Base-by-base conservation (phyloP, 2,888 invertebrate species). In the Ceramica pisi region DNA sequence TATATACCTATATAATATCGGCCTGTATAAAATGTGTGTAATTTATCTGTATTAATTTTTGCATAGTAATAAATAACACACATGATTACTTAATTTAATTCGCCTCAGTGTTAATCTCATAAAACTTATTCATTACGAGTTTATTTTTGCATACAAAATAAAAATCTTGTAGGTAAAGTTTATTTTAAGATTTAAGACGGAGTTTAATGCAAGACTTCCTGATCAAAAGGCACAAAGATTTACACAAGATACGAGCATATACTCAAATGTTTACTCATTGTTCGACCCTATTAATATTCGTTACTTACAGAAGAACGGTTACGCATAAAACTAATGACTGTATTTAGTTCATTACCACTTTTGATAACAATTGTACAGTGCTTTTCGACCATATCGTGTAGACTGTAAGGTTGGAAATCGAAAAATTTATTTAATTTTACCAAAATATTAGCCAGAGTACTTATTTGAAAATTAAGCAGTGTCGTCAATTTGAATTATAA, bases 311-410 rank as follows among this genome's bases (percentile, higher is more conserved):
- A 59, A 77, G 64, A 61, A 81, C 71, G 23, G 69, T 67, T 75
- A 63, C 66, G 44, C 44, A 35, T 78, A 41, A 65, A 75, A 69
- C 60, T 51, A 82, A 81, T 67, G 23, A 78, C 60, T 73, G 56
- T 65, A 82, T 81, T 75, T 73, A 71, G 75, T 79, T 79, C 82
- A 83, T 78, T 82, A 79, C 64, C 84, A 84, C 38, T 70, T 73
- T 61, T 70, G 71, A 76, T 83, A 81, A 69, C 41, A 69, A 67
- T 53, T 62, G 26, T 51, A 48, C 46, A 31, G 31, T 50, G 26
- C 1, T 51, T 62, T 6, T 59, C n/a, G 19, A 59, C 67, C 35
- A 48, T 68, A 78, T n/a, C 10, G 0, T 23, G 1, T 19, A 38
- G 0, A 10, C 0, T 1, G 10, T 62, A 67, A 65, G 46, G 50